Base-by-base conservation (phyloP, 2,113 vertebrate species). In the Sialia sialis region DNA sequence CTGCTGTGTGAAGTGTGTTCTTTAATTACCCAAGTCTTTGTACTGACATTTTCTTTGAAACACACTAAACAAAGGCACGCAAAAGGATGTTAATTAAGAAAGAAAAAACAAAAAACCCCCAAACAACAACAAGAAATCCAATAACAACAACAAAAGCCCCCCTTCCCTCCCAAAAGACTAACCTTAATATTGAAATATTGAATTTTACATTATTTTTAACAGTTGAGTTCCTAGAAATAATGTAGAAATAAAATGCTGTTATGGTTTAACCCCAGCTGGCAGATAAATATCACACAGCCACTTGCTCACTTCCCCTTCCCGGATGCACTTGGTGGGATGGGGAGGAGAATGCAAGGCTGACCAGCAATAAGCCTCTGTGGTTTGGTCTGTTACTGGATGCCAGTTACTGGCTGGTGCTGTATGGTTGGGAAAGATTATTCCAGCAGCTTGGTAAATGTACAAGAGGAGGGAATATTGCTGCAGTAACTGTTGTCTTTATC, bases 321-420 rank as follows among this genome's bases (percentile, higher is more conserved):
- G 39, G 29, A 32, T n/a, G 16, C 14, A 27, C 12, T 27, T 46
- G 46, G 6, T 46, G 23, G n/a, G 38, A 29, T 60, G 38, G 27
- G n/a, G 15, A 44, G 6, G 54, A 77, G n/a, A 44, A 52, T 38
- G 83, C 82, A 87, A 81, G 87, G 63, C 76, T 87, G 95, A 95
- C 64, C 79, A 97, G 68, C 82, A 94, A 88, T 86, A 96, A 93
- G 90, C 82, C 69, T 97, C 83, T 83, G 60, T 81, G 85, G 55
- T 92, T 95, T 89, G 55, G 93, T 96, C 91, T 97, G 43, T 97
- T 97, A 67, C 95, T 97, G 94, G 96, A 97, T 96, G 89, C 73
- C 95, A 97, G 41, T 96, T 96, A 92, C 89, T 26, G 44, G 80
- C 93, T 97, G 74, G 49, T 86, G 55, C 3, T 88, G 39, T 39